Base-by-base conservation (phyloP, 2,113 vertebrate species). In the Paramormyrops kingsleyae region DNA sequence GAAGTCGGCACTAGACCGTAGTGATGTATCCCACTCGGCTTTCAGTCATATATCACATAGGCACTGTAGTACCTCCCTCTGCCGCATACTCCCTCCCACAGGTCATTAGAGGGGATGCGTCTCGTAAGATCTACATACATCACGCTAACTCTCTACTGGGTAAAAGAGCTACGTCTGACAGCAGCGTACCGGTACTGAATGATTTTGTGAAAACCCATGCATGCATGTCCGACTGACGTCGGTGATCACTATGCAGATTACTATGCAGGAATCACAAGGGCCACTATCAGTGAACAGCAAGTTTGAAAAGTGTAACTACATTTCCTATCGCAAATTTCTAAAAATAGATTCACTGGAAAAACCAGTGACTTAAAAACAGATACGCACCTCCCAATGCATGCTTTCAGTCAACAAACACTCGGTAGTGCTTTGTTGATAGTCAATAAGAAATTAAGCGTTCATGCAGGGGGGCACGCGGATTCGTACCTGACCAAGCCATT, bases 321-420 rank as follows among this genome's bases (percentile, higher is more conserved):
- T 27, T 66, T 70, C 62, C 3, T 31, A 31, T 31, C 9, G 62
- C 62, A 31, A 66, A 9, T 59, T 8, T n/a, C n/a, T 5, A 12
- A 13, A 13, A 66, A 66, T 27, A n/a, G 24, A 10, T 31, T 27
- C n/a, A 31, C n/a, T 31, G 62, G 62, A 70, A 70, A n/a, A 85
- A 84, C 24, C n/a, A 47, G 15, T 49, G 10, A 17, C 21, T 27
- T n/a, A 50, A 85, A n/a, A 27, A 13, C 44, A 47, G 10, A n/a
- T 5, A 85, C 10, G 10, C 13, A 80, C 13, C 13, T 80, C 7
- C 17, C 31, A 85, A 86, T n/a, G 44, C 21, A 24, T 86, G 83
- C 44, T 86, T 86, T 47, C 24, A 86, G 83, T 86, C 83, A 86
- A 86, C 44, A 86, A 86, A 86, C 46, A 86, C 3, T 24, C n/a